These are phyloP conservation scores for Meloidogyne chitwoodi DNA, from an alignment of 1,140 invertebrate species.

Conservation along the genomic window DNA sequence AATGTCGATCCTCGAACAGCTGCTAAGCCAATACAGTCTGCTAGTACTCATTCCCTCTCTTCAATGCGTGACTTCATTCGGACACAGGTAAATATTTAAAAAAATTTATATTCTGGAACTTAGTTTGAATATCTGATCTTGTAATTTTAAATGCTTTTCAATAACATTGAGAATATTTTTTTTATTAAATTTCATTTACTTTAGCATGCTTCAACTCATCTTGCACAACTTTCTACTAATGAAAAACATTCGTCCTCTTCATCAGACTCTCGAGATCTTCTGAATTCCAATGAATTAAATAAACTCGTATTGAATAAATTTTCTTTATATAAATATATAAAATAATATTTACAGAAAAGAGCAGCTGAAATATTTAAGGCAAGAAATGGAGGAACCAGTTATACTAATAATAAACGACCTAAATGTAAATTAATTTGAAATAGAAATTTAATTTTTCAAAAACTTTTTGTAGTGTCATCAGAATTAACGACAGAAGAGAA, in stretches of 20 bases:
- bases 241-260: background rate
- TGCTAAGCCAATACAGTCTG: background rate
- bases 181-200: background rate
- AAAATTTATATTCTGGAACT: no score
- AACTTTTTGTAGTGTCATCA: background rate
- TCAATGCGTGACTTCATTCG: constrained; percentile 19
- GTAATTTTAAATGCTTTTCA: background rate
- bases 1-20: background rate
- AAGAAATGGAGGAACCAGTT: background rate
- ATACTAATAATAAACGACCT: background rate
- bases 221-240: background rate
- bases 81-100: background rate
- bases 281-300: background rate
- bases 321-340: background rate
- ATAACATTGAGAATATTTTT: background rate
- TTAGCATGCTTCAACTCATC: background rate
- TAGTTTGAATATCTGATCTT: no score
- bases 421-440: constrained; percentile 22
- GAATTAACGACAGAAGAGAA: background rate
- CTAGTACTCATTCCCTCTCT: background rate
- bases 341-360: constrained; percentile 29
- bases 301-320: constrained; percentile 1
- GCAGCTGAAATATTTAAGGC: constrained; percentile 39
- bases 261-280: background rate
- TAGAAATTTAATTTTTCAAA: no score